A percentile compares a stretch with the other conserved stretches of the same genome.
Evolutionary conservation across 2,113 vertebrate genomes (phyloP).

Genomic region (Menura novaehollandiae): DNA sequence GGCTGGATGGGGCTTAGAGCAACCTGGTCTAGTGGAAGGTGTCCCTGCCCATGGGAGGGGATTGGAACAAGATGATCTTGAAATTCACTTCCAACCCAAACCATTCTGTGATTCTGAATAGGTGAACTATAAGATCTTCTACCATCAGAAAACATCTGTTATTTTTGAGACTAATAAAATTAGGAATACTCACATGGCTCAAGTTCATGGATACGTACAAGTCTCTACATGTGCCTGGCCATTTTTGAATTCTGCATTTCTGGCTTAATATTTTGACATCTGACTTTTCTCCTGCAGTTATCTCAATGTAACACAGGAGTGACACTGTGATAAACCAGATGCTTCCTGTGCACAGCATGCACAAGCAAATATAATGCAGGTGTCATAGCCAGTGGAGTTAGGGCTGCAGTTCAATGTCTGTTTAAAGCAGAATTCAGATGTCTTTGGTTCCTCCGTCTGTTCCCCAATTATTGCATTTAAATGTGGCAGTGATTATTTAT

Average conservation of each 20-base stretch:
- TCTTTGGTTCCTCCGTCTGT: background rate
- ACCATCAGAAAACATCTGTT: background rate
- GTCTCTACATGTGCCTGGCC: background rate
- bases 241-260: background rate
- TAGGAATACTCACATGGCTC: background rate
- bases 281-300: background rate
- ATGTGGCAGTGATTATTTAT: background rate
- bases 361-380: background rate
- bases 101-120: background rate
- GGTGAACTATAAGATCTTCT: background rate
- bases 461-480: background rate
- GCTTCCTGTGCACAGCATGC: background rate
- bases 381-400: background rate
- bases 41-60: background rate
- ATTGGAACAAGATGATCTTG: background rate
- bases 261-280: background rate
- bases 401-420: background rate
- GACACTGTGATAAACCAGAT: background rate
- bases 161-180: background rate
- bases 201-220: background rate
- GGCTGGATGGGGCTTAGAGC: background rate
- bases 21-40: fast-evolving
- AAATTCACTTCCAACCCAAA: background rate
- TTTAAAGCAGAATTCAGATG: background rate
- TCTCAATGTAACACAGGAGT: background rate